phyloP scores from a whole-genome alignment of 2,113 vertebrate species.

The Egretta garzetta region DNA sequence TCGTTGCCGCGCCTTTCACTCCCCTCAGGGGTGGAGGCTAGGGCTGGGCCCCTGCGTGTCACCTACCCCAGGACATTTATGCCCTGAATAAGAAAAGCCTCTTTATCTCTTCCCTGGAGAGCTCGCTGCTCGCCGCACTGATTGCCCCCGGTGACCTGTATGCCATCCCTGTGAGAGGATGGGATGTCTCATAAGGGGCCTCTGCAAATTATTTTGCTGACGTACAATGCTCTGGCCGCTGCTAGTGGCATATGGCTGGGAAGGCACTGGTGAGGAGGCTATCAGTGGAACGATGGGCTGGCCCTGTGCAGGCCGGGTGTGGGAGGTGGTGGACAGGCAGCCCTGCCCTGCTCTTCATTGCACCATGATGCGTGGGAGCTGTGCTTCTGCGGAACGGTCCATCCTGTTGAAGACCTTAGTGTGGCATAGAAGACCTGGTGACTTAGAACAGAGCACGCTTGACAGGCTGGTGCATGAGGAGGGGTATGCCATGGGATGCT shows the following conservation, averaged over 20 bases:
- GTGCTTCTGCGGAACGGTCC: too few species aligned
- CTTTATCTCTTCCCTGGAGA: not conserved
- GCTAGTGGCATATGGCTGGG: fast-evolving
- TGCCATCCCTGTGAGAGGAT: not conserved
- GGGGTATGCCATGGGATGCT: fast-evolving
- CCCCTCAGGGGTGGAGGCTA: fast-evolving
- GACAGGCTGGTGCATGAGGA: not conserved
- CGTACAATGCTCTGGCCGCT: fast-evolving
- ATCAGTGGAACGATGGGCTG: fast-evolving
- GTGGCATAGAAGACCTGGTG: not conserved
- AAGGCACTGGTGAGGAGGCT: not conserved
- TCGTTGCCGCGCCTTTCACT: fast-evolving
- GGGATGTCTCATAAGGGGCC: not conserved
- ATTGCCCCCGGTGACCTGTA: fast-evolving
- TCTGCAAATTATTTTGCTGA: fast-evolving
- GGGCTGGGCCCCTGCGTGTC: not conserved
- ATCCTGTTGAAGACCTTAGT: not conserved
- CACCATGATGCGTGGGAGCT: fast-evolving
- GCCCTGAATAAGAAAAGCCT: not conserved
- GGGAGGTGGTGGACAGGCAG: not conserved
- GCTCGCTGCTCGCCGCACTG: fast-evolving
- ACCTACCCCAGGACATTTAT: fast-evolving
- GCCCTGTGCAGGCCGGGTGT: fast-evolving
- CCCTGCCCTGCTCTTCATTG: fast-evolving
- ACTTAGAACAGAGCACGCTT: not conserved